Evolutionary conservation across 1,140 invertebrate genomes (phyloP).

Genomic region (Hylaeus anthracinus): DNA sequence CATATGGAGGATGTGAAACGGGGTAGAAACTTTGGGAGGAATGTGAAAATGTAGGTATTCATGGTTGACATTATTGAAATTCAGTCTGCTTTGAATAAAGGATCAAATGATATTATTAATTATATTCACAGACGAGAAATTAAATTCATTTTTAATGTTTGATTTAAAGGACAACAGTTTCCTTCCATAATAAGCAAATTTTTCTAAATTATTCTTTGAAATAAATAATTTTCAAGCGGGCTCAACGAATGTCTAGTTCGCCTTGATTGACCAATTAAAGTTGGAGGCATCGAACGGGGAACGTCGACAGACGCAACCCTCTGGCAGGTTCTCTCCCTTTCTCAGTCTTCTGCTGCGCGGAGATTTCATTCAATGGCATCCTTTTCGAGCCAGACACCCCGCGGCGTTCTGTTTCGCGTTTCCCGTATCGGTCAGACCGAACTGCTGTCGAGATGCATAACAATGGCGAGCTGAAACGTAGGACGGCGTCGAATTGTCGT

Average conservation of each 20-base stretch:
- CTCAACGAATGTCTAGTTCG: not conserved
- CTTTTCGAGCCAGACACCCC: conserved; percentile 46
- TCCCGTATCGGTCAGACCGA: conserved; percentile 38
- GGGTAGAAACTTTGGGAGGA: no score
- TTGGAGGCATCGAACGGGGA: not conserved
- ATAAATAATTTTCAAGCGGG: not conserved
- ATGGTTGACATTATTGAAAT: no score
- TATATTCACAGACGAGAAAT: no score
- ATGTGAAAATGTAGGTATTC: no score
- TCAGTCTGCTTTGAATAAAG: no score
- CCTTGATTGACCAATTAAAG: conserved; percentile 38
- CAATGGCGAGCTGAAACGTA: conserved; percentile 36
- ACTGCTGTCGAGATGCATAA: conserved; percentile 25
- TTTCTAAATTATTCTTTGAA: no score
- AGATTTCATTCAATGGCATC: conserved; percentile 47
- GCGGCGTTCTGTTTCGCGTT: conserved; percentile 40
- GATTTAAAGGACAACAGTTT: no score
- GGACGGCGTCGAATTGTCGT: conserved; percentile 39
- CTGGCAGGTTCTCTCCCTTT: not conserved
- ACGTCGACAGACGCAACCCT: not conserved
- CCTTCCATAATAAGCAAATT: no score
- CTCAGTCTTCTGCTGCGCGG: conserved; percentile 9
- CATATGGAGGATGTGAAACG: no score
- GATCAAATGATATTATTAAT: no score
- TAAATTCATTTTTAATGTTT: no score